A percentile compares a stretch with the other conserved stretches of the same genome.
These are phyloP conservation scores for Dermatemys mawii DNA, from an alignment of 2,113 vertebrate genomes.

Conservation along the genomic window DNA sequence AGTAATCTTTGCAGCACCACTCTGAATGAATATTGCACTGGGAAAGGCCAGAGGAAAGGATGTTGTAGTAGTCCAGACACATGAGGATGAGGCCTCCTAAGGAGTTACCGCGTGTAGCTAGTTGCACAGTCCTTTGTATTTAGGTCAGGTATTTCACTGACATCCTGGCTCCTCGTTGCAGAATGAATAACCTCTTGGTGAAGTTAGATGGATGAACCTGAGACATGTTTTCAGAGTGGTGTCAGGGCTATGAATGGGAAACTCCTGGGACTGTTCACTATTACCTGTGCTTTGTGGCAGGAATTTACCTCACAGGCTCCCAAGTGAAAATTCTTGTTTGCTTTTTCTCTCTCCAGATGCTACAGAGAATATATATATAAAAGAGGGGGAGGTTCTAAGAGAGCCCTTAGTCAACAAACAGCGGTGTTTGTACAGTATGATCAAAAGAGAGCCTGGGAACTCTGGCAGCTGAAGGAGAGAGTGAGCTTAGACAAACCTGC, in stretches of 20 bases:
- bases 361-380: background rate
- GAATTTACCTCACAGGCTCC: background rate
- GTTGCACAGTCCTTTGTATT: background rate
- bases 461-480: background rate
- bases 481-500: background rate
- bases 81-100: background rate
- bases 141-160: accelerated
- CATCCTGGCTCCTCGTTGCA: background rate
- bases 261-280: background rate
- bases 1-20: background rate
- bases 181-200: background rate
- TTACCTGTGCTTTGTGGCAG: background rate
- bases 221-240: background rate
- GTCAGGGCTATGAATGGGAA: background rate
- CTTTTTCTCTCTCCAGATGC: background rate
- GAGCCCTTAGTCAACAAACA: background rate
- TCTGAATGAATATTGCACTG: background rate
- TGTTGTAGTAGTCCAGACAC: no score
- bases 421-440: background rate
- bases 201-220: background rate
- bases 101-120: background rate
- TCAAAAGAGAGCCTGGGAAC: conserved; percentile 26
- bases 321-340: background rate
- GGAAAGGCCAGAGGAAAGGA: background rate
- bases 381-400: conserved; percentile 39